Conservation (phyloP, 92 coral and sea anemone species). For the Plumapathes pennacea region DNA sequence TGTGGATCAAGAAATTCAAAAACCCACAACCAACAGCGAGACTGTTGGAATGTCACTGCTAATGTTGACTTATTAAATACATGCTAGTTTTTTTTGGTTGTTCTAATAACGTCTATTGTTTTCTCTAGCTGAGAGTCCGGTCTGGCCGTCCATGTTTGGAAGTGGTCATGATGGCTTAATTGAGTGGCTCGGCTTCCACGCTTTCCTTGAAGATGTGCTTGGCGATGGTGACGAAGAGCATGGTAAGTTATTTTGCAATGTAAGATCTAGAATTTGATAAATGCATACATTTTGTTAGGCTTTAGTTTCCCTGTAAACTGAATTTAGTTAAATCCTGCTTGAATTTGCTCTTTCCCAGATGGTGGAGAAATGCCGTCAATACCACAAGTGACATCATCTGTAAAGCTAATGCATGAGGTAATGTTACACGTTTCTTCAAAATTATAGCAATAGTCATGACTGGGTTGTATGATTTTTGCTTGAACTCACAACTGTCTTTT, state of each 20-base stretch:
- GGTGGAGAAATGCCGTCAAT: conserved; percentile 60
- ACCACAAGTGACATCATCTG: conserved; percentile 65
- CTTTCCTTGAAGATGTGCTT: conserved; percentile 70
- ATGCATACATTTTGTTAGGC: no score
- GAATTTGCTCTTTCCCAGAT: conserved; percentile 4
- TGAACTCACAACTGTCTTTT: neutral
- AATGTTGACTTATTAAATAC: no score
- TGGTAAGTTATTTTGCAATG: no score
- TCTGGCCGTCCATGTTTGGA: conserved; percentile 62
- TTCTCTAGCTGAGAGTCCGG: conserved; percentile 36
- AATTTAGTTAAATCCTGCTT: neutral
- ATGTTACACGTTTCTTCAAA: no score
- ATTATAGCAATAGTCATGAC: no score
- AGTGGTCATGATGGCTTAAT: conserved; percentile 57
- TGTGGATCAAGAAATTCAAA: no score
- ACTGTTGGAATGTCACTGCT: no score
- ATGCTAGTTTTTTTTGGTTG: no score
- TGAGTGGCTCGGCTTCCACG: conserved; percentile 82
- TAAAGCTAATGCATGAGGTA: conserved; percentile 79
- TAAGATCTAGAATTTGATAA: no score
- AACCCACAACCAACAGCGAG: no score
- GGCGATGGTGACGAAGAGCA: no score
- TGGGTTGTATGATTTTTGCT: neutral
- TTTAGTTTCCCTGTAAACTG: neutral
- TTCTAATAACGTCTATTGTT: neutral